phyloP scores from a whole-genome alignment of 2,797 vertebrate genomes.

The Lates japonicus region DNA sequence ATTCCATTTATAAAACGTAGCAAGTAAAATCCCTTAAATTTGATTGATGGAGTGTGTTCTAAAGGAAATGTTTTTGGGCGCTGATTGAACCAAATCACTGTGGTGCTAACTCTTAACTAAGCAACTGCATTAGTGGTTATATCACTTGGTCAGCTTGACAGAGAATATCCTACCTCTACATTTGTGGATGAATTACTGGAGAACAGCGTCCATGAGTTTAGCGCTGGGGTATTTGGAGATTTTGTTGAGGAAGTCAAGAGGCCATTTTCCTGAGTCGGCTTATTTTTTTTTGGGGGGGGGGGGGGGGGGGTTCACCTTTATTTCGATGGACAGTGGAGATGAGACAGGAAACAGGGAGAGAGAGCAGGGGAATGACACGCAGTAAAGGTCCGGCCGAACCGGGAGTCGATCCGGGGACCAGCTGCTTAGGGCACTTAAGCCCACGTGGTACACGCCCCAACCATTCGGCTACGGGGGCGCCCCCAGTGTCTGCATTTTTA shows the following conservation, averaged over 20 bases:
- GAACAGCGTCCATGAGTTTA: not conserved
- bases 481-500: not conserved
- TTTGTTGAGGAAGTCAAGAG: constrained; percentile 22
- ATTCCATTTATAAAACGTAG: constrained; percentile 15
- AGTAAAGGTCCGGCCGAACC: too few relatives aligned
- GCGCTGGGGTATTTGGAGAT: not conserved
- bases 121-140: not conserved
- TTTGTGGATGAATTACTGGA: not conserved
- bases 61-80: not conserved
- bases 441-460: too few relatives aligned
- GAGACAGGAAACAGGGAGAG: too few relatives aligned
- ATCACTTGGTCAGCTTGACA: not conserved
- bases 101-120: not conserved
- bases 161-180: not conserved
- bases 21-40: not conserved
- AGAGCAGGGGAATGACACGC: too few relatives aligned
- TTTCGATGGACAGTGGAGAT: too few relatives aligned
- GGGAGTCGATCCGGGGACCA: too few relatives aligned
- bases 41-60: not conserved
- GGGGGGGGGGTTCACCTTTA: too few relatives aligned
- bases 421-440: too few relatives aligned
- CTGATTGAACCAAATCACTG: not conserved
- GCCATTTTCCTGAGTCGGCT: constrained; percentile 4
- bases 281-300: too few relatives aligned
- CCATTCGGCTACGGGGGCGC: too few relatives aligned